Evolutionary conservation across 2,797 vertebrate species (phyloP), one percentile per base, ranked within the genome.

Genomic region (Hapalemur alaotrensis): DNA sequence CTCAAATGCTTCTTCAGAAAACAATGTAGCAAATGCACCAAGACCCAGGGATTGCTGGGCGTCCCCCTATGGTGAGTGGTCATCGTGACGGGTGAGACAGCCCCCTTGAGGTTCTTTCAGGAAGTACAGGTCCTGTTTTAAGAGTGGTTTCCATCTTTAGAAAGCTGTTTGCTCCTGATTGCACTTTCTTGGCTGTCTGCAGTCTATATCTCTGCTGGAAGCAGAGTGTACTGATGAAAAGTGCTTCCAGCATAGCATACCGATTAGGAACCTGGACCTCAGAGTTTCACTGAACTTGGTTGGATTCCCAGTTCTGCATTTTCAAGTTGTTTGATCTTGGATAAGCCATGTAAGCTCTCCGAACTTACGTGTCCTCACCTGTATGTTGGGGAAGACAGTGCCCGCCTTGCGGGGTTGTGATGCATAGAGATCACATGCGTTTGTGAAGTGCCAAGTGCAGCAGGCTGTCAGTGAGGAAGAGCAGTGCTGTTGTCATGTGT

Each of bases 71-170:
- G 0, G 15, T 2, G 14, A 28, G 6, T 46, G 59, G n/a, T 38
- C 83, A 11, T 65, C 0, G 0, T 82, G 41, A 46, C 38, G 23
- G 12, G 5, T 5, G 22, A 89, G 89, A 48, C 63, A 54, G 63
- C 46, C 92, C 70, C 70, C 76, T 84, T 87, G 70, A 84, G 48
- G 48, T 81, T 91, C 20, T 70, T 63, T 38, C 38, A 38, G 87
- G 65, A 96, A 95, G 17, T 76, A 12, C 73, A 87, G 23, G 25
- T 17, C 43, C 43, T 38, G 2, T 14, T 85, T 72, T 7, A 50
- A 41, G 18, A 11, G 76, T 38, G 4, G 9, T 28, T 70, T 88
- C 41, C 6, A 14, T 82, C 25, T 43, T 84, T 57, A 20, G 2
- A 0, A 92, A 73, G 14, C 18, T 4, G 57, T 96, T 69, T 69